A percentile compares a stretch with the other conserved stretches of the same genome.
Evolutionary conservation across 2,888 invertebrate genomes (phyloP).

Genomic region (Nephrotoma flavescens): DNA sequence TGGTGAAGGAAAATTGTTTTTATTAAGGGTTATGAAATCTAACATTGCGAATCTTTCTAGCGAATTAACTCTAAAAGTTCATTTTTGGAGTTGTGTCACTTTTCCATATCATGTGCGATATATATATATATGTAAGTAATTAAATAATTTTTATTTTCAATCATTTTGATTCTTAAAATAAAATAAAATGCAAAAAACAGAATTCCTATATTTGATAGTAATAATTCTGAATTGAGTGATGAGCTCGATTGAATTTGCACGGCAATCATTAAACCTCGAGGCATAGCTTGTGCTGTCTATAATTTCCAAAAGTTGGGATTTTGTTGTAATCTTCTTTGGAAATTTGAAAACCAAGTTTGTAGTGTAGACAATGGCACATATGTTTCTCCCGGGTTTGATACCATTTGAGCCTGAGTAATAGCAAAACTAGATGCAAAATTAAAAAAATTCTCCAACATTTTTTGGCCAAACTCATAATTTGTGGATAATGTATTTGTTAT

Average conservation of each 20-base stretch:
- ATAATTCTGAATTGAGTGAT: background rate
- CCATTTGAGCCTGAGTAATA: conserved; percentile 62
- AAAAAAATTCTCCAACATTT: conserved; percentile 85
- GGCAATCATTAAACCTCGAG: background rate
- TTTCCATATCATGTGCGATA: too few relatives aligned
- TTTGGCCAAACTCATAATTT: conserved; percentile 60
- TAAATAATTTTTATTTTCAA: too few relatives aligned
- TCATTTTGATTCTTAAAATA: too few relatives aligned
- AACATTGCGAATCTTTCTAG: too few relatives aligned
- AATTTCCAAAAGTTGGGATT: conserved; percentile 90
- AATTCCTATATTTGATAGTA: background rate
- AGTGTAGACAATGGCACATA: conserved; percentile 79
- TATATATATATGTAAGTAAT: too few relatives aligned
- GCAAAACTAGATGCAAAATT: conserved; percentile 89
- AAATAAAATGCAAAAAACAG: background rate
- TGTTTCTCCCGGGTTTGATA: conserved; percentile 60
- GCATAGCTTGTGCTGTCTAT: background rate
- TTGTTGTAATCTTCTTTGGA: conserved; percentile 70
- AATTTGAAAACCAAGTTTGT: conserved; percentile 89
- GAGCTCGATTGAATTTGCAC: background rate
- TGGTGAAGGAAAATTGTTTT: too few relatives aligned
- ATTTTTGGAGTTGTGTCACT: too few relatives aligned
- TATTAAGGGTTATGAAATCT: too few relatives aligned
- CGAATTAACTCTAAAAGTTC: too few relatives aligned
- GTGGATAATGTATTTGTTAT: conserved; percentile 29